Evolutionary conservation across 2,888 invertebrate genomes (phyloP), one percentile per base, ranked within the genome.

Genomic region (Eristalis intricaria): DNA sequence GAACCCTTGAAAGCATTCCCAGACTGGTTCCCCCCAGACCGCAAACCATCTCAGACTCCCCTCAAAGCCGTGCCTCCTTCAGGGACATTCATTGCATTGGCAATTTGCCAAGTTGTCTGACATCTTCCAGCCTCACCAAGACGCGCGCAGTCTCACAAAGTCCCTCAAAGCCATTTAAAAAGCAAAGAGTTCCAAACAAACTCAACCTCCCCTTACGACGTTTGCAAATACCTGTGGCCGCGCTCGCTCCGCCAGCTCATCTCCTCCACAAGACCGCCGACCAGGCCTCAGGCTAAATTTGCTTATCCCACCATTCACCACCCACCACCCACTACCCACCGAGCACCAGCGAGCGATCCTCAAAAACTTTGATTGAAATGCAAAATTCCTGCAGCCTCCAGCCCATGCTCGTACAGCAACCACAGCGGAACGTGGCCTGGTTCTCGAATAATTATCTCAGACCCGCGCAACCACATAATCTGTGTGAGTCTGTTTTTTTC

Each of bases 381-480:
- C 75, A 76, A 76, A 76, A 66, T 26, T 38, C 50, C 29, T 13
- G 19, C 29, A 26, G 13, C 50, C 19, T 66, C 35, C 13, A 7
- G 8, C 50, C 43, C 43, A 43, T 5, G 15, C 13, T n/a, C 43
- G n/a, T 13, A 15, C 43, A n/a, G 13, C 7, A 56, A 63, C 15
- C 35, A 35, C 23, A 13, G 56, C 66, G 43, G 19, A 19, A 58
- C 1, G 40, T 71, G 58, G 26, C 35, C 38, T 10, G 32, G 50
- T 50, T 84, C 60, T 22, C 5, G 40, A 75, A 75, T 74, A 75
- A 84, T 79, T 80, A 79, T 80, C 65, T 58, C 32, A 61, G 65
- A 79, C 61, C 35, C 66, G 32, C 75, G 29, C 63, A 76, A 73
- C 71, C 81, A 71, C 81, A 80, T 79, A 73, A 84, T 80, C 71